Conservation (phyloP, 2,888 invertebrate genomes). For the Melinaea marsaeus region DNA sequence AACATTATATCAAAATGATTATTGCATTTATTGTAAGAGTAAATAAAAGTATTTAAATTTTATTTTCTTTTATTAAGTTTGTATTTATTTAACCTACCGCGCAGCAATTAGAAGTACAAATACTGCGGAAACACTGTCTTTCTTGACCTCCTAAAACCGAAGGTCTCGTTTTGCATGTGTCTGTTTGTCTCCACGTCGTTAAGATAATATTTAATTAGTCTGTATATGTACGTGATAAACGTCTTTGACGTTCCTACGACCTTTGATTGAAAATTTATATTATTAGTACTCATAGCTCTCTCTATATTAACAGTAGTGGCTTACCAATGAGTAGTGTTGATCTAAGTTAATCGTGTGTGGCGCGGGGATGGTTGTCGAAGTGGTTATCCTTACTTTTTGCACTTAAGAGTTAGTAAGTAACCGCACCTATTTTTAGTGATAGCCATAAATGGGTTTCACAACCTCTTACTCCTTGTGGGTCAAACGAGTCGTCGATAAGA, state of each 20-base stretch:
- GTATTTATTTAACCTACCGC: constrained; percentile 21
- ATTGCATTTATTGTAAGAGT: no score
- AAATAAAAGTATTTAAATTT: neutral
- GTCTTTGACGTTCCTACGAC: no score
- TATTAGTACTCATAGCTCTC: no score
- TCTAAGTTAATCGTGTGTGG: no score
- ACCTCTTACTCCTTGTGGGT: constrained; percentile 11
- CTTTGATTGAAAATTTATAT: no score
- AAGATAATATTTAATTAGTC: constrained; percentile 6
- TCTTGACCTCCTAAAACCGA: constrained; percentile 27
- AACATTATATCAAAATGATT: no score
- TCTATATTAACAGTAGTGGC: no score
- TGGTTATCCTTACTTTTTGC: constrained; percentile 1
- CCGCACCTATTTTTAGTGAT: neutral
- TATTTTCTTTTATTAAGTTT: constrained; percentile 6
- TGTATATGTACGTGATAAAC: neutral
- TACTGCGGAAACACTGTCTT: constrained; percentile 22
- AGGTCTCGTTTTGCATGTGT: constrained; percentile 29
- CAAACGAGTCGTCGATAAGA: constrained; percentile 13
- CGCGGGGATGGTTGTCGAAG: neutral
- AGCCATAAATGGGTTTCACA: constrained; percentile 16
- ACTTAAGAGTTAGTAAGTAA: constrained; percentile 1
- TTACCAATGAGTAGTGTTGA: no score
- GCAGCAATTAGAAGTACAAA: constrained; percentile 23
- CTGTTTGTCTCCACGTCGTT: constrained; percentile 15